phyloP scores from a whole-genome alignment of 2,888 invertebrate genomes.

The Erebia epiphron region DNA sequence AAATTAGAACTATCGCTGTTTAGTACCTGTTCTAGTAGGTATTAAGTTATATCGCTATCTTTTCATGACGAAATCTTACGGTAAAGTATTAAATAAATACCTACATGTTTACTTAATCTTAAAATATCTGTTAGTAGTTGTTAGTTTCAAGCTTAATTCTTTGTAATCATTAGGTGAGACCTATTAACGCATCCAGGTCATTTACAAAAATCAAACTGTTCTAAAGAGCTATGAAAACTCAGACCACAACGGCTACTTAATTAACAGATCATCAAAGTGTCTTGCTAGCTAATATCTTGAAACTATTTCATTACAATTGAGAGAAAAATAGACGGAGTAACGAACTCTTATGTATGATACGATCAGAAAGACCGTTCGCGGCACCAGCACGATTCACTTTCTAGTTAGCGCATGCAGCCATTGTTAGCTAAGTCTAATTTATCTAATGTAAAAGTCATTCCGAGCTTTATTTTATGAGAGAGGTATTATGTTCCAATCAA shows the following conservation, averaged over 20 bases:
- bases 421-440: conserved; percentile 72
- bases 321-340: conserved; percentile 70
- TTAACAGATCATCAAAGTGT: conserved; percentile 19
- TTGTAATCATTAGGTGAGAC: too few relatives aligned
- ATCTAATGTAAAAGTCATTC: conserved; percentile 69
- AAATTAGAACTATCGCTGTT: too few relatives aligned
- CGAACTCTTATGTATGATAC: conserved; percentile 67
- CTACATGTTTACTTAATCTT: too few relatives aligned
- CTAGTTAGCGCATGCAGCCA: conserved; percentile 63
- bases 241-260: conserved; percentile 14
- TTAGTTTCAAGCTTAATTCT: too few relatives aligned
- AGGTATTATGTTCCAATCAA: conserved; percentile 20
- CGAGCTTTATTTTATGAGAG: conserved; percentile 42
- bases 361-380: conserved; percentile 70
- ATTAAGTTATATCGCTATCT: too few relatives aligned
- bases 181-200: neutral
- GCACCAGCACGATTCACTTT: conserved; percentile 71
- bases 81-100: too few relatives aligned
- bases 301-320: conserved; percentile 67
- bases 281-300: conserved; percentile 27
- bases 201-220: neutral
- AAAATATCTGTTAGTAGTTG: too few relatives aligned
- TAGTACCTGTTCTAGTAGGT: too few relatives aligned
- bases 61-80: too few relatives aligned
- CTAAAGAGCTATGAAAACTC: conserved; percentile 3